A percentile compares a stretch with the other conserved stretches of the same genome.
These are phyloP conservation scores for Muscicapa comitata DNA, from an alignment of 2,797 vertebrate genomes.

Conservation along the genomic window DNA sequence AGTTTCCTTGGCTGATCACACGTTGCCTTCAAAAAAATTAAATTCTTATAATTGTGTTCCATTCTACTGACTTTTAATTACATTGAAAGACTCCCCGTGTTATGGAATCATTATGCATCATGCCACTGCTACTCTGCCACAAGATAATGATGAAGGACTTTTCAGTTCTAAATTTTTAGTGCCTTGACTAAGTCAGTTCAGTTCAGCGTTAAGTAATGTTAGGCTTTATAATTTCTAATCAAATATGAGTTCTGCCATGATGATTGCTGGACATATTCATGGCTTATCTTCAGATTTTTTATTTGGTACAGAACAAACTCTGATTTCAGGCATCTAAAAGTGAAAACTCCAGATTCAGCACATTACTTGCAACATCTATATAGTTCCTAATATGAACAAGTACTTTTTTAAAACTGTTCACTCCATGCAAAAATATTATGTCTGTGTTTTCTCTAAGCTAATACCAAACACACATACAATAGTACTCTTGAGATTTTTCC, in stretches of 20 bases:
- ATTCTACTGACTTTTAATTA: conserved; percentile 46
- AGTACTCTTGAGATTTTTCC: not conserved
- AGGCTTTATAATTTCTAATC: conserved; percentile 17
- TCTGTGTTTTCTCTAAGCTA: not conserved
- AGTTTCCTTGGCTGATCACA: not conserved
- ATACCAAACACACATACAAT: not conserved
- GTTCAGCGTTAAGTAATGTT: conserved; percentile 9
- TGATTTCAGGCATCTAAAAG: not conserved
- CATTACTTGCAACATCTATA: not conserved
- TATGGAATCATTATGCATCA: conserved; percentile 5
- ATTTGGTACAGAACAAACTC: not conserved
- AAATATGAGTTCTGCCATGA: not conserved
- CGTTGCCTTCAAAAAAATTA: not conserved
- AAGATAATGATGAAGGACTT: conserved; percentile 13
- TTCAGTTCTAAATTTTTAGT: conserved; percentile 18
- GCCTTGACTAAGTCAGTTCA: not conserved
- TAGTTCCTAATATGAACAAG: not conserved
- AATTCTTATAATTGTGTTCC: conserved; percentile 26
- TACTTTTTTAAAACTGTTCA: not conserved
- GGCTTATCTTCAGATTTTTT: not conserved
- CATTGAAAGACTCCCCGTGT: not conserved
- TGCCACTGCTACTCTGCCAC: not conserved
- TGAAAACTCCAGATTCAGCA: not conserved
- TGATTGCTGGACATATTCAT: not conserved
- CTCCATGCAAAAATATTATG: not conserved